Percentiles rank a stretch among this genome's conserved stretches.
Evolutionary conservation across 2,888 invertebrate species (phyloP).

Genomic region (Lepidocyrtoides sp.): DNA sequence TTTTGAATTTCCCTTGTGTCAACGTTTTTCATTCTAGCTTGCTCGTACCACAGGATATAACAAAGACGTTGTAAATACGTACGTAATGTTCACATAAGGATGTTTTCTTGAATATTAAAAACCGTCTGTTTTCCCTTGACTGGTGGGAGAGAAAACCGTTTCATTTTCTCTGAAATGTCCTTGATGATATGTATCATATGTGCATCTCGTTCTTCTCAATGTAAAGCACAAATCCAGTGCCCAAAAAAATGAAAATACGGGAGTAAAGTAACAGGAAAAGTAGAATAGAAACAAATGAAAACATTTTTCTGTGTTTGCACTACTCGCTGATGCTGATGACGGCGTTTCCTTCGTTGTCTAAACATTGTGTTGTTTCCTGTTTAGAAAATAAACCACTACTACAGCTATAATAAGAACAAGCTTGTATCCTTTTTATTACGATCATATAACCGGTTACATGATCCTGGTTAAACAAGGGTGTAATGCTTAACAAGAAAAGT

Average conservation of each 20-base stretch:
- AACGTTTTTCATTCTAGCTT: background rate
- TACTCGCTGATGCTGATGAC: background rate
- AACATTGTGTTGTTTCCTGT: background rate
- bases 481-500: slow-evolving; percentile 70
- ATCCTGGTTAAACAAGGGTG: slow-evolving; percentile 71
- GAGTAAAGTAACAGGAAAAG: background rate
- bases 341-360: background rate
- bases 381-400: slow-evolving; percentile 1
- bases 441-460: slow-evolving; percentile 62
- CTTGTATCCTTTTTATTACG: slow-evolving; percentile 51
- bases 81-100: background rate
- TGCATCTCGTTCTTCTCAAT: too few species aligned
- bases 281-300: background rate
- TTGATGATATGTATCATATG: too few species aligned
- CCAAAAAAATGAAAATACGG: background rate
- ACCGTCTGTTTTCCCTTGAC: background rate
- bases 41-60: background rate
- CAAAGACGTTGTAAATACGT: background rate
- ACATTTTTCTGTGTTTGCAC: background rate
- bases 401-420: background rate
- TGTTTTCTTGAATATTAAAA: slow-evolving; percentile 18
- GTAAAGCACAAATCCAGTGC: background rate
- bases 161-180: slow-evolving; percentile 4
- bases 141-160: background rate
- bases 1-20: slow-evolving; percentile 76